Percentiles rank a stretch among this genome's conserved stretches.
Evolutionary conservation across 2,797 vertebrate species (phyloP).

Genomic region (Cichlasoma orientale): DNA sequence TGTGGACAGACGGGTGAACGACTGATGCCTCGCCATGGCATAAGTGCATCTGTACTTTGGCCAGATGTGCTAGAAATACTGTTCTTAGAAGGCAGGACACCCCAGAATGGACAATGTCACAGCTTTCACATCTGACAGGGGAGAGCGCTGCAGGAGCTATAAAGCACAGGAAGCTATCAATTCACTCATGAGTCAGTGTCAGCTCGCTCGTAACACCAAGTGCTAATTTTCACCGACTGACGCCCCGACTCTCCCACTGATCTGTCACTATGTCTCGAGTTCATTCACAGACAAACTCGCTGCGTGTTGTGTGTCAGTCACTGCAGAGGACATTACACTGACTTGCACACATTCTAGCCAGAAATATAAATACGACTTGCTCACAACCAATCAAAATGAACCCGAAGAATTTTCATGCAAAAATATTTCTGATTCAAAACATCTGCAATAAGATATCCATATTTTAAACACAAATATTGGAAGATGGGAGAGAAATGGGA

Average conservation of each 20-base stretch:
- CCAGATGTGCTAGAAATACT: not conserved
- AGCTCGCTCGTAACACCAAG: constrained; percentile 44
- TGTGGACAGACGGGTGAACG: not conserved
- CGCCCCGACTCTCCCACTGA: constrained; percentile 34
- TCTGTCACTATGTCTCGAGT: constrained; percentile 19
- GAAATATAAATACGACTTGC: not conserved
- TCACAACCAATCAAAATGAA: not conserved
- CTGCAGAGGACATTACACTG: not conserved
- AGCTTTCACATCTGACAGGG: constrained; percentile 28
- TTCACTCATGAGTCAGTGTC: constrained; percentile 60
- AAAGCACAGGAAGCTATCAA: constrained; percentile 51
- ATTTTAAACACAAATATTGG: not conserved
- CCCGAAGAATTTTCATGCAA: not conserved
- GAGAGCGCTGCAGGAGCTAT: constrained; percentile 20
- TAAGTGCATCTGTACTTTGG: not conserved
- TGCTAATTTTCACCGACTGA: constrained; percentile 51
- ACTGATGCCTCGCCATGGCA: too few relatives aligned
- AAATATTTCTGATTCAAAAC: not conserved
- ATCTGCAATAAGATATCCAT: not conserved
- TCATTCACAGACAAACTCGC: not conserved
- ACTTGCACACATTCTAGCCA: not conserved
- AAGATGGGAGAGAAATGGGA: not conserved
- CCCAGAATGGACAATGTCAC: constrained; percentile 33
- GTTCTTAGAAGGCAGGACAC: not conserved
- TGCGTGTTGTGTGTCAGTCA: not conserved